Evolutionary conservation across 2,888 invertebrate species (phyloP).

Genomic region (Diadegma fenestrale): DNA sequence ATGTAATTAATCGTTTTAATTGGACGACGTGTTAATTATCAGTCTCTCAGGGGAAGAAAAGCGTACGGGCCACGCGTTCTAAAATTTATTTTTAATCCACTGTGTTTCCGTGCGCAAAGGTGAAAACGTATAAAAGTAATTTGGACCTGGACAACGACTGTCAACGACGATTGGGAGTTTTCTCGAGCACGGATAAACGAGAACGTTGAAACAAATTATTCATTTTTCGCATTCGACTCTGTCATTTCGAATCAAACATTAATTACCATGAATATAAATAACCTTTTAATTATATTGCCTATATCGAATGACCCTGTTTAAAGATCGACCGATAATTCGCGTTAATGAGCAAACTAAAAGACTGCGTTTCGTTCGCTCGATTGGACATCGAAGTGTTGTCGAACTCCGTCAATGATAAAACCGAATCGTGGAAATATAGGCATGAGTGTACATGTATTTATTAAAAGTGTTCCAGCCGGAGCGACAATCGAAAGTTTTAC

Average conservation of each 20-base stretch:
- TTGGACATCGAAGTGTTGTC: constrained; percentile 23
- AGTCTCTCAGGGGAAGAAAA: background rate
- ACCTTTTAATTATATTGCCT: background rate
- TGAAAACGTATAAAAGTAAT: constrained; percentile 1
- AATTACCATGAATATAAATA: background rate
- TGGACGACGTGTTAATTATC: background rate
- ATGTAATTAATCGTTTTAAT: constrained; percentile 36
- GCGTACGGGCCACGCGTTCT: constrained; percentile 30
- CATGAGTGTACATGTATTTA: background rate
- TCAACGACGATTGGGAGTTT: constrained; percentile 2
- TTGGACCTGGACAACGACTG: background rate
- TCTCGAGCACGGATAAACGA: background rate
- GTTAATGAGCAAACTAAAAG: constrained; percentile 55
- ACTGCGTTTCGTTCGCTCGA: background rate
- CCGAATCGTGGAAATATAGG: background rate
- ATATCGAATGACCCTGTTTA: background rate
- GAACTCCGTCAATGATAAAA: constrained; percentile 37
- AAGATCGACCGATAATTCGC: constrained; percentile 20
- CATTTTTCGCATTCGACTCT: background rate
- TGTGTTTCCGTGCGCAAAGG: constrained; percentile 36
- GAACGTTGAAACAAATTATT: background rate
- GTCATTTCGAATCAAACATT: background rate
- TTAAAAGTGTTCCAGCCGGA: background rate
- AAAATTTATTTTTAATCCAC: constrained; percentile 57
- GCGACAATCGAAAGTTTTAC: constrained; percentile 9